Conservation (phyloP, 2,113 vertebrate genomes). For the Mesitornis unicolor region DNA sequence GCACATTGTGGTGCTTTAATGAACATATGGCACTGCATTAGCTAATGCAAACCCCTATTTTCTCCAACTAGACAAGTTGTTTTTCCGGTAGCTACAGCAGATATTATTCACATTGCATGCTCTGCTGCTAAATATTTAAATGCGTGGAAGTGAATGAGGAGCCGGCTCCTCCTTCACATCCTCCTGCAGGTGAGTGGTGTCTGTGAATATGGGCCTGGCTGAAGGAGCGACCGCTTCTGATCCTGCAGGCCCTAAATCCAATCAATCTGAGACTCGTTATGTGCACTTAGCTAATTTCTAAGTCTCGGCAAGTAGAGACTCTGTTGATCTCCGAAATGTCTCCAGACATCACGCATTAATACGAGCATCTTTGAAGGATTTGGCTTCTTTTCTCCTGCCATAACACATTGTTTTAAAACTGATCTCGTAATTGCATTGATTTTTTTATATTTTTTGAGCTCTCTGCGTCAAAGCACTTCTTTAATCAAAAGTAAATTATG, state of each 20-base stretch:
- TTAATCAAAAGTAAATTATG: slow-evolving; percentile 85
- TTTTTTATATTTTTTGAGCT: not conserved
- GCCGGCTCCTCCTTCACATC: not conserved
- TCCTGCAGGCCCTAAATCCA: not conserved
- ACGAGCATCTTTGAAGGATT: not conserved
- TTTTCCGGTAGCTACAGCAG: not conserved
- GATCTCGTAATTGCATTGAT: slow-evolving; percentile 74
- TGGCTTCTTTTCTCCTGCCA: not conserved
- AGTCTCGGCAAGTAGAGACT: not conserved
- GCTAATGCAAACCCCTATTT: slow-evolving; percentile 62
- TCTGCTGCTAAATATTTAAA: not conserved
- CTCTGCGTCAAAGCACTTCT: slow-evolving; percentile 75
- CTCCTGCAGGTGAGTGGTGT: not conserved
- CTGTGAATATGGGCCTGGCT: accelerated
- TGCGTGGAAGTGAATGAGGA: accelerated
- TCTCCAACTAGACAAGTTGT: slow-evolving; percentile 29
- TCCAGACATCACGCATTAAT: not conserved
- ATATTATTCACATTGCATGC: accelerated
- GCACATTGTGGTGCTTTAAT: slow-evolving; percentile 50
- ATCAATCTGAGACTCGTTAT: accelerated
- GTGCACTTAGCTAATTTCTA: not conserved
- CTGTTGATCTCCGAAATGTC: not conserved
- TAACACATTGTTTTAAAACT: slow-evolving; percentile 68
- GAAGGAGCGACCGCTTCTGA: not conserved
- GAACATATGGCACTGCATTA: slow-evolving; percentile 70